A percentile compares a stretch with the other conserved stretches of the same genome.
Conservation (phyloP, 2,113 vertebrate species). For the Dascyllus trimaculatus region DNA sequence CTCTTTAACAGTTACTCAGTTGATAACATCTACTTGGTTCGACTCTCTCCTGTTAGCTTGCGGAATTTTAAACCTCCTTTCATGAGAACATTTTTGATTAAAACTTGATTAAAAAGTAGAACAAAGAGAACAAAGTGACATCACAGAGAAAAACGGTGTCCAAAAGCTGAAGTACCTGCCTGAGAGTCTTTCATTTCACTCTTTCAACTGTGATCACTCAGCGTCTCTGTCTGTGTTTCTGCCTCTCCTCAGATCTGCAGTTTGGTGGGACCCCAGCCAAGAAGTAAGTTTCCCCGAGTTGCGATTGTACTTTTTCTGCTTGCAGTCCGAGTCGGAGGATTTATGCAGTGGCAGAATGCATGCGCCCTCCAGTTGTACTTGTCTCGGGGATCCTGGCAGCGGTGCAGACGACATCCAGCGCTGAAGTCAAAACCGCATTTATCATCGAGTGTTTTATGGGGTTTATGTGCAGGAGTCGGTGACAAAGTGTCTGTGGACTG, state of each 20-base stretch:
- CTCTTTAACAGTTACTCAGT: too few relatives aligned
- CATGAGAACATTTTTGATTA: background rate
- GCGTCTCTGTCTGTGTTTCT: constrained; percentile 15
- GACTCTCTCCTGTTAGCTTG: background rate
- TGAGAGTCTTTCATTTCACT: background rate
- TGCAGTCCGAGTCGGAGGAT: background rate
- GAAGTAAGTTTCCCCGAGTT: constrained; percentile 86
- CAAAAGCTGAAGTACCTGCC: background rate
- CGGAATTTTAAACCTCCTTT: background rate
- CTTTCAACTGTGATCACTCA: background rate
- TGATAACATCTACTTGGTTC: too few relatives aligned
- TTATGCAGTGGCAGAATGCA: background rate
- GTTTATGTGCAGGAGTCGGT: background rate
- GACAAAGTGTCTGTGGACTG: background rate
- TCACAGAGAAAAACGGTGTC: background rate
- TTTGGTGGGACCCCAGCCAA: constrained; percentile 90
- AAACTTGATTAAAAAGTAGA: background rate
- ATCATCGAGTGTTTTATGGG: background rate
- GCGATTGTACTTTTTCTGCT: constrained; percentile 7
- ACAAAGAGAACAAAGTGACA: background rate
- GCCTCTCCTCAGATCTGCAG: constrained; percentile 88
- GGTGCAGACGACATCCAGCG: background rate
- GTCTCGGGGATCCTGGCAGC: background rate
- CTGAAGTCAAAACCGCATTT: background rate
- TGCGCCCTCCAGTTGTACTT: background rate